Conservation (phyloP, 2,888 invertebrate genomes). For the Beris chalybata region DNA sequence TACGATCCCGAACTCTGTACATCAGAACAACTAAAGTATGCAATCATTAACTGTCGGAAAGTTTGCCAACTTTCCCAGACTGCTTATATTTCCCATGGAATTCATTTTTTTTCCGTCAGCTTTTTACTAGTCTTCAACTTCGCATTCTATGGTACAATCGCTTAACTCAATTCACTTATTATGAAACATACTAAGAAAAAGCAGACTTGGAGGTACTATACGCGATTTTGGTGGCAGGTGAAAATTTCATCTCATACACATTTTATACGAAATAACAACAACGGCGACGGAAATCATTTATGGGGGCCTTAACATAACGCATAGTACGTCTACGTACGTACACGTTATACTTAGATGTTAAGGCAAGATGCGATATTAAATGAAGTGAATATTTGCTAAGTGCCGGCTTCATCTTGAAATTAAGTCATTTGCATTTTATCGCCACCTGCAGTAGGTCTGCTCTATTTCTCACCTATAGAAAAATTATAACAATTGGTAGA, state of each 20-base stretch:
- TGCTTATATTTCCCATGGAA: slow-evolving; percentile 35
- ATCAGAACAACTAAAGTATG: slow-evolving; percentile 27
- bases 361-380: slow-evolving; percentile 20
- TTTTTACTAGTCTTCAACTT: no score
- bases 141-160: no score
- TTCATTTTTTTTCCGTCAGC: slow-evolving; percentile 29
- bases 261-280: background rate
- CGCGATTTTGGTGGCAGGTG: no score
- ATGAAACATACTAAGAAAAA: no score
- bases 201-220: no score
- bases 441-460: slow-evolving; percentile 27
- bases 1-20: slow-evolving; percentile 17
- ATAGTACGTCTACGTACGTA: background rate
- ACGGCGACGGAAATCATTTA: background rate
- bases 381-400: slow-evolving; percentile 31
- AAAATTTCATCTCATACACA: background rate
- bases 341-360: slow-evolving; percentile 3
- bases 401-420: slow-evolving; percentile 32
- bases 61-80: slow-evolving; percentile 38
- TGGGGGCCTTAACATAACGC: slow-evolving; percentile 4
- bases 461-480: slow-evolving; percentile 38
- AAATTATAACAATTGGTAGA: slow-evolving; percentile 36
- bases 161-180: no score
- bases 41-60: slow-evolving; percentile 21
- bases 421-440: slow-evolving; percentile 30